Evolutionary conservation across 2,888 invertebrate species (phyloP), one percentile per base, ranked within the genome.

Genomic region (Sinotaia quadrata): DNA sequence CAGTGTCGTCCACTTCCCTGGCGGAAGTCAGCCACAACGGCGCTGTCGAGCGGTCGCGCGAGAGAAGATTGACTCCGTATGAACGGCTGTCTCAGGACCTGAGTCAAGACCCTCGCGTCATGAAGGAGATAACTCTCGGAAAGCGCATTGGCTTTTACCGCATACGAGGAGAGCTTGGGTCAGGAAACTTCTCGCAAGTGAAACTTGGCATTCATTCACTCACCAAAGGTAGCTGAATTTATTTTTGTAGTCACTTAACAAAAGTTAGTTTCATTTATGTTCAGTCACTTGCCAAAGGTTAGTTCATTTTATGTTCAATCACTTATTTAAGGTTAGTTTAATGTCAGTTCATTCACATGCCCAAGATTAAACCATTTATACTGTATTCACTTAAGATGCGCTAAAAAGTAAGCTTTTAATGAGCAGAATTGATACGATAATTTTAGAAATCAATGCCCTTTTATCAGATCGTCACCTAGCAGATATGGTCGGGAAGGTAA

Each of bases 161-260:
- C 83, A 91, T 94, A 79, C 91, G 92, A 77, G 93, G 93, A 75
- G 93, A 94, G 84, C 91, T 94, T 68, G 94, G 94, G 36, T 91
- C 91, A 77, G 94, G 94, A 61, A 94, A 94, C 88, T 94, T 94
- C 88, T 93, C 93, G 52, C 92, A 93, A 87, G 94, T 94, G 80
- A 93, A 93, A 87, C 89, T 93, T 80, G 94, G 92, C 54, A 90
- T 92, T 61, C 94, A 94, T 87, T 92, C 92, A 75, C 87, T 94
- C 72, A 93, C 93, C 41, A 91, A 92, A 90, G 93, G 93, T 92
- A 83, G n/a, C n/a, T 82, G 77, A 71, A 33, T 57, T 31, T n/a
- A n/a, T n/a, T n/a, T n/a, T n/a, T n/a, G n/a, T n/a, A n/a, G n/a
- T n/a, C n/a, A n/a, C n/a, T n/a, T n/a, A n/a, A n/a, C n/a, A n/a